Evolutionary conservation across 2,888 invertebrate genomes (phyloP), one percentile per base, ranked within the genome.

Genomic region (Ornithoptera priamus): DNA sequence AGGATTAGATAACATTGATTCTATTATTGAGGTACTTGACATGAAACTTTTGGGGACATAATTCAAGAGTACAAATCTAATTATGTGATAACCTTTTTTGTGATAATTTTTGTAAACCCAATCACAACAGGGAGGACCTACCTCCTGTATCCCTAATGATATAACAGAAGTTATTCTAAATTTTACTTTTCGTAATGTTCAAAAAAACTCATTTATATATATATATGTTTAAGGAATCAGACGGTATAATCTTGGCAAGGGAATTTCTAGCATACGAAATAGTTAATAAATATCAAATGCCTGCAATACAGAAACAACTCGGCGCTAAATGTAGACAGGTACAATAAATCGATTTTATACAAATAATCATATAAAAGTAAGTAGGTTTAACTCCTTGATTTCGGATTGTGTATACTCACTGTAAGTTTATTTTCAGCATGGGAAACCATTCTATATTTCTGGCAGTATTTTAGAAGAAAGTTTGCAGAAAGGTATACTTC

Each of bases 301-400:
- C 75, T 69, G 73, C 71, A 20, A 85, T 90, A 71, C 90, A 90
- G 74, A 88, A 86, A 70, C 83, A 78, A 79, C 65, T 87, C 3
- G 74, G 77, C 68, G 89, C 82, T 22, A 90, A 88, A 82, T 90
- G 90, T 79, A 76, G 75, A 65, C 76, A 85, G 85, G 90, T 90
- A 15, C 10, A 53, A 17, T 53, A 53, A 53, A 12, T 15, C 53
- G 6, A 12, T 6, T 18, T 53, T 53, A 53, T 50, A 50, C 5
- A 12, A 50, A 5, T 17, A 50, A 6, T 17, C 18, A 50, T 17
- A 7, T 3, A 50, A 50, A 50, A 6, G 18, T 50, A 50, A 17
- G 18, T 50, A 2, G 50, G 6, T 18, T 6, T 53, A 53, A 53
- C 53, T 39, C 39, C 7, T 39, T 39, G 10, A 10, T 8, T 10